phyloP scores from a whole-genome alignment of 2,797 vertebrate species.

The Platalea minor region DNA sequence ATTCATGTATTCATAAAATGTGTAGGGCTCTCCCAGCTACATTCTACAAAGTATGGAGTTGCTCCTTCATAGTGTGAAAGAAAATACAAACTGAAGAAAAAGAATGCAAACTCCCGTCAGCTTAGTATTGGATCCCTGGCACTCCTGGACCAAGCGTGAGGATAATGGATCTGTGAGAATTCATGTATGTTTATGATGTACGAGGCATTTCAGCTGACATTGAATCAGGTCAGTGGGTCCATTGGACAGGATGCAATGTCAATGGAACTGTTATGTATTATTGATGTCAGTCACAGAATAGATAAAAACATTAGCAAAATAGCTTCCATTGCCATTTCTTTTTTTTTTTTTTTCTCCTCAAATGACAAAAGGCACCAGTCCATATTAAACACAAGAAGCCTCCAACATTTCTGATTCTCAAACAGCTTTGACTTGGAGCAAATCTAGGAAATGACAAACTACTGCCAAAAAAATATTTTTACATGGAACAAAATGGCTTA shows the following conservation, averaged over 20 bases:
- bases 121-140: conserved; percentile 6
- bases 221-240: conserved; percentile 79
- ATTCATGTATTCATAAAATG: conserved; percentile 60
- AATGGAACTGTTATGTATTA: conserved; percentile 77
- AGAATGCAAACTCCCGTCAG: background rate
- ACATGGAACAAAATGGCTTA: background rate
- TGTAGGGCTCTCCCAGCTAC: conserved; percentile 18
- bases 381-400: conserved; percentile 20
- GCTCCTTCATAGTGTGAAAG: background rate
- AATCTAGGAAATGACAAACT: background rate
- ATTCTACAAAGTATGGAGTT: background rate
- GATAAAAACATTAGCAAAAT: conserved; percentile 80
- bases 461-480: background rate
- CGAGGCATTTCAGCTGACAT: conserved; percentile 72
- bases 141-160: background rate
- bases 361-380: conserved; percentile 55
- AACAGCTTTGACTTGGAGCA: background rate
- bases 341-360: conserved; percentile 17
- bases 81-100: conserved; percentile 6
- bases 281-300: conserved; percentile 75
- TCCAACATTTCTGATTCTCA: background rate
- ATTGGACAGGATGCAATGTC: conserved; percentile 76
- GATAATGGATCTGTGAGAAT: conserved; percentile 62
- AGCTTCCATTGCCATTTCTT: conserved; percentile 71
- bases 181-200: conserved; percentile 69